These are phyloP conservation scores for Drosophila putrida DNA, from an alignment of 2,888 invertebrate genomes.

Conservation along the genomic window DNA sequence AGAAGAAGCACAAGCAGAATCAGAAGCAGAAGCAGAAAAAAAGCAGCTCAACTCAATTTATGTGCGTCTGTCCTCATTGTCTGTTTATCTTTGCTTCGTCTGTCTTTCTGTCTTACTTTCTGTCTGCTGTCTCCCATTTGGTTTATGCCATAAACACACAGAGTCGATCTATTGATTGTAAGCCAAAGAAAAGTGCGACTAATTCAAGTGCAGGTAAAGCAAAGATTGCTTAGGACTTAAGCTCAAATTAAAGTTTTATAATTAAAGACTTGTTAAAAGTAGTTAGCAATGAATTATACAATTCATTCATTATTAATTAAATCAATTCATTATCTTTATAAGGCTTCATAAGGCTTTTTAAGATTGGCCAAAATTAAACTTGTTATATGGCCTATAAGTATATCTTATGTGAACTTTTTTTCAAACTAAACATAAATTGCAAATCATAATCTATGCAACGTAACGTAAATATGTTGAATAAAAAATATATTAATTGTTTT, in stretches of 20 bases:
- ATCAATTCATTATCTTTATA: too few relatives aligned
- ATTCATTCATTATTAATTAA: too few relatives aligned
- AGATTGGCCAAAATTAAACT: too few relatives aligned
- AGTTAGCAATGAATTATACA: too few relatives aligned
- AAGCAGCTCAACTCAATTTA: slow-evolving; percentile 29
- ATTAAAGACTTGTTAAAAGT: too few relatives aligned
- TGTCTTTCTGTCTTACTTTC: slow-evolving; percentile 10
- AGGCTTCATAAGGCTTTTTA: too few relatives aligned
- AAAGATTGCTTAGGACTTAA: neutral
- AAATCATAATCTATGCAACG: too few relatives aligned
- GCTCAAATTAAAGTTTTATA: neutral
- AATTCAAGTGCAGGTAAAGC: slow-evolving; percentile 17
- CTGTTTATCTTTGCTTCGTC: slow-evolving; percentile 27
- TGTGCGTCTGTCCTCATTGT: slow-evolving; percentile 29
- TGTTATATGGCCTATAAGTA: too few relatives aligned
- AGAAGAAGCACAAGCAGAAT: neutral
- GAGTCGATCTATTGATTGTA: slow-evolving; percentile 58
- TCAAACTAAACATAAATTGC: too few relatives aligned
- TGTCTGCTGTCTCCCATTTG: neutral
- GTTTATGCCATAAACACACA: slow-evolving; percentile 30
- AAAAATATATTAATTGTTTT: too few relatives aligned
- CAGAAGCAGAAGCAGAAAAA: neutral
- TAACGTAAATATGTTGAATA: too few relatives aligned
- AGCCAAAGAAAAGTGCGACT: slow-evolving; percentile 33
- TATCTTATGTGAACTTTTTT: too few relatives aligned